These are phyloP conservation scores for Rotaria macrura DNA, from an alignment of 2,888 invertebrate species.

Conservation along the genomic window DNA sequence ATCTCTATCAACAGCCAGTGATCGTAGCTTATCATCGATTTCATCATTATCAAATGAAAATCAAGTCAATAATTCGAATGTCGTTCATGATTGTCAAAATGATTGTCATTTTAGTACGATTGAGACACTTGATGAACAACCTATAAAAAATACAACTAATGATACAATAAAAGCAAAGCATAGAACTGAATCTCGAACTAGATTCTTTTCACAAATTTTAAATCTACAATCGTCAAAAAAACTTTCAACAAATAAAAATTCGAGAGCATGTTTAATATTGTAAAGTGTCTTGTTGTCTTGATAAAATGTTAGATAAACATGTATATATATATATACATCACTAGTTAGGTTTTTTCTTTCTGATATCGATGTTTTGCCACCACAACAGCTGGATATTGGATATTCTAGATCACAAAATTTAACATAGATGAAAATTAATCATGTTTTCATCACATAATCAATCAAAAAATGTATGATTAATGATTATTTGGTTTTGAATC, in stretches of 20 bases:
- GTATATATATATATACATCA: no score
- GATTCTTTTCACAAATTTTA: background rate
- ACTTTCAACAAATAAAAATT: background rate
- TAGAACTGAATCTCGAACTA: background rate
- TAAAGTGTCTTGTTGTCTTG: background rate
- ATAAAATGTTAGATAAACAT: no score
- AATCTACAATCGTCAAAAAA: background rate
- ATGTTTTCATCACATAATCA: no score
- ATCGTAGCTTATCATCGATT: background rate
- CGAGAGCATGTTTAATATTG: background rate
- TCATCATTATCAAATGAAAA: background rate
- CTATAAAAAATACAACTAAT: background rate
- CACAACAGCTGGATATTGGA: no score
- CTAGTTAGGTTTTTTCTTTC: no score
- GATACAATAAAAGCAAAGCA: no score
- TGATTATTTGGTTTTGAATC: no score
- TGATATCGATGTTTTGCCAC: no score
- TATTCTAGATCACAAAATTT: no score
- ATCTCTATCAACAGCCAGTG: background rate
- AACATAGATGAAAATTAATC: no score
- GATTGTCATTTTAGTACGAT: background rate
- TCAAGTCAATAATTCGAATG: background rate
- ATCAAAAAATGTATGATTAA: no score
- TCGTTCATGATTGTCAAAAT: background rate
- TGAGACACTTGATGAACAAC: background rate